These are phyloP conservation scores for Passer domesticus DNA, from an alignment of 2,113 vertebrate genomes.

Conservation along the genomic window DNA sequence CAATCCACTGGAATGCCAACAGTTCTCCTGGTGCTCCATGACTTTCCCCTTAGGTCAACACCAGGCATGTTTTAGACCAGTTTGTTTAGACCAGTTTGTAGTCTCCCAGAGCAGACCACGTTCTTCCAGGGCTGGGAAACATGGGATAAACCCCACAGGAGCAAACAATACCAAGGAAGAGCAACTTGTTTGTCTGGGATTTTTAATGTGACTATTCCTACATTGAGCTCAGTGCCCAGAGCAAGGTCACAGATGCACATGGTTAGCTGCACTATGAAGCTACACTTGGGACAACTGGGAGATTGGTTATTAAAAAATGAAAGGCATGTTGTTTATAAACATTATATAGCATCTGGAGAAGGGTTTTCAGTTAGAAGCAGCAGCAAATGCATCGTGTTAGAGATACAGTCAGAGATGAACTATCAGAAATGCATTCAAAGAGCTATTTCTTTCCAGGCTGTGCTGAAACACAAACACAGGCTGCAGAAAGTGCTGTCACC, in stretches of 20 bases:
- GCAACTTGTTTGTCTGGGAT: background rate
- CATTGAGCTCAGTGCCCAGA: background rate
- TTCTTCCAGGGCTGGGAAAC: background rate
- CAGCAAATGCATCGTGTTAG: background rate
- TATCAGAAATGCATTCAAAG: background rate
- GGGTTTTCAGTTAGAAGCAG: background rate
- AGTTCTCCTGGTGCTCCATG: background rate
- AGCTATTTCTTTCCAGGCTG: background rate
- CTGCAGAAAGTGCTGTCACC: background rate
- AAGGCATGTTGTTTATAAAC: background rate
- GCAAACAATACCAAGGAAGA: background rate
- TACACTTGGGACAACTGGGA: background rate
- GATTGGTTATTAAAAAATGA: background rate
- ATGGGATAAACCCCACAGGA: background rate
- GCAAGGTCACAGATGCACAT: background rate
- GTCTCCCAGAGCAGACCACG: background rate
- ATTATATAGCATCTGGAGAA: background rate
- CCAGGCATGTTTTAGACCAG: background rate
- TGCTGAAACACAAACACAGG: background rate
- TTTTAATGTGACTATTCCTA: background rate
- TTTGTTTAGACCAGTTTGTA: background rate
- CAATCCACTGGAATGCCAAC: background rate
- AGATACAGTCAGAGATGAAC: background rate
- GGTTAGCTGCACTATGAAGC: background rate
- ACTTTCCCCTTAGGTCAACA: background rate